These are phyloP conservation scores for Carassius gibelio DNA, from an alignment of 2,113 vertebrate species.

Conservation along the genomic window DNA sequence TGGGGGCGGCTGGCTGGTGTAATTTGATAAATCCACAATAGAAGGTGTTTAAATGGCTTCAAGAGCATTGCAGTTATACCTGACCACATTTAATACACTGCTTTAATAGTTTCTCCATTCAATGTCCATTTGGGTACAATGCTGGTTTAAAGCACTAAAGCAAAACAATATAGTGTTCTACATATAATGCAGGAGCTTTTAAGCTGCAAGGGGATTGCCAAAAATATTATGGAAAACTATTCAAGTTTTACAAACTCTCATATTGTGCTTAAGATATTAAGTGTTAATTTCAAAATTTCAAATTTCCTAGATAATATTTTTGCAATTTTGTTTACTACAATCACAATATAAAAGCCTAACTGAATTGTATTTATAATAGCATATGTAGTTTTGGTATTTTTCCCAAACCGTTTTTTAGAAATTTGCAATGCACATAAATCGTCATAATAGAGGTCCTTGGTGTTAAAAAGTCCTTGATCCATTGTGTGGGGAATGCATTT, in stretches of 20 bases:
- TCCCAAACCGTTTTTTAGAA: background rate
- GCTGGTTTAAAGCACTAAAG: too few relatives aligned
- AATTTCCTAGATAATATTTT: background rate
- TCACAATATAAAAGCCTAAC: too few relatives aligned
- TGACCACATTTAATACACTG: slow-evolving; percentile 50
- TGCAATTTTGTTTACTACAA: background rate
- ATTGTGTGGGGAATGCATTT: too few relatives aligned
- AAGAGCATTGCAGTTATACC: slow-evolving; percentile 37
- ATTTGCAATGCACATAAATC: background rate
- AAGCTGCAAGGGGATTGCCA: too few relatives aligned
- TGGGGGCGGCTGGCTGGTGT: slow-evolving; percentile 48
- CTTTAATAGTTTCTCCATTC: slow-evolving; percentile 50
- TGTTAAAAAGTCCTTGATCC: background rate
- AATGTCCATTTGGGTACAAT: slow-evolving; percentile 2
- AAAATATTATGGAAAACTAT: too few relatives aligned
- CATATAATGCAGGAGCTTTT: too few relatives aligned
- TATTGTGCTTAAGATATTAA: too few relatives aligned
- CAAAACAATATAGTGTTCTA: too few relatives aligned
- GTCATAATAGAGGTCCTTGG: background rate
- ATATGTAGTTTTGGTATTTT: background rate
- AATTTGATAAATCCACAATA: slow-evolving; percentile 57
- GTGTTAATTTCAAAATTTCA: too few relatives aligned
- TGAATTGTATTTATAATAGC: too few relatives aligned
- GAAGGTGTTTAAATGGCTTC: slow-evolving; percentile 53
- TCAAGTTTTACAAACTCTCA: too few relatives aligned